Evolutionary conservation across 2,888 invertebrate genomes (phyloP).

Genomic region (Platycnemis pennipes): DNA sequence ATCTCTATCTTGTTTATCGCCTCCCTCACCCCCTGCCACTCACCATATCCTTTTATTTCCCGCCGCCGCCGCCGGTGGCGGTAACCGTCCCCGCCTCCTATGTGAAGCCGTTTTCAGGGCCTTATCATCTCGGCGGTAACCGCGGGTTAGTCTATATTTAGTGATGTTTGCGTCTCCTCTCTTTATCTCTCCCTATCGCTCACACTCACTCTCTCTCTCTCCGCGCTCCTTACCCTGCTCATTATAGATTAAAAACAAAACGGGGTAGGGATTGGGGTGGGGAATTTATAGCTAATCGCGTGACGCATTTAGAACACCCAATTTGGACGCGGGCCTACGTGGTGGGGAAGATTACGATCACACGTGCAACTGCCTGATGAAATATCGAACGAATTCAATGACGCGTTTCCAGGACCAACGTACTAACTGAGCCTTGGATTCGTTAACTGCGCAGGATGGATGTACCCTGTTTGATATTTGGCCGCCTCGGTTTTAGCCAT

Average conservation of each 20-base stretch:
- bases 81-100: background rate
- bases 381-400: background rate
- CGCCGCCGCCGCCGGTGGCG: background rate
- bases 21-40: background rate
- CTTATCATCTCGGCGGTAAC: background rate
- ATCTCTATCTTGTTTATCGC: constrained; percentile 7
- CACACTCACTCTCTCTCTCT: background rate
- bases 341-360: background rate
- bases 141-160: background rate
- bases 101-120: background rate
- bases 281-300: background rate
- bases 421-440: background rate
- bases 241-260: background rate
- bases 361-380: background rate
- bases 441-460: background rate
- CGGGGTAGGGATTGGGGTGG: background rate
- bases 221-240: background rate
- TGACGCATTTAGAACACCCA: background rate
- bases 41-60: too few relatives aligned
- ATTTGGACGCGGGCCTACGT: background rate
- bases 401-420: background rate
- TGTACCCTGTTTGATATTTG: background rate
- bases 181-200: background rate
- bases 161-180: background rate
- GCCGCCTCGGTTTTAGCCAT: background rate